Base-by-base conservation (phyloP, 2,888 invertebrate species). In the Pyralis farinalis region DNA sequence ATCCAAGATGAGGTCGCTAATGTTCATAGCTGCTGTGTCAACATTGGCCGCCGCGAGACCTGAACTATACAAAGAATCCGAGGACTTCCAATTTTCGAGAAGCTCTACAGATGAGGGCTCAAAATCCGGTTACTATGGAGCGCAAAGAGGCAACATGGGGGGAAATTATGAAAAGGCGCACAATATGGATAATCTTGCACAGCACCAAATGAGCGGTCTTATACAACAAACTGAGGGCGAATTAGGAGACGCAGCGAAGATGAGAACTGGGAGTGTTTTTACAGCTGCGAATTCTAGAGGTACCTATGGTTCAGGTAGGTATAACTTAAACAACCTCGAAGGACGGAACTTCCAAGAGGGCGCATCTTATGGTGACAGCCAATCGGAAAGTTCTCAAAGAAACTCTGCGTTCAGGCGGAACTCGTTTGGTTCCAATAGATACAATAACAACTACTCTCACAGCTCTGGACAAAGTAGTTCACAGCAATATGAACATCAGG, bases 131-230 rank as follows among this genome's bases (percentile, higher is more conserved):
- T 89, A 46, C 50, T 90, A 90, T 45, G 87, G 79, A 9, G 82
- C 90, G 7, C 89, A 89, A 46, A 70, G 87, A 53, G 90, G 90
- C n/a, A 90, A 90, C 46, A 81, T 87, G 86, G 89, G 89, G 9
- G 89, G 89, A 1, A 90, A 90, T 51, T 90, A 72, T 51, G 90
- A 90, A 65, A 70, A 68, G 21, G 80, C 90, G 3, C 89, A 89
- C 48, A 90, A 90, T 48, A 90, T 90, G 90, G 90, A 90, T 49
- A 44, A 53, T 0, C 51, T 84, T 30, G 90, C 90, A 8, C 88
- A 89, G 47, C 66, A 81, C 42, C 90, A 90, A 60, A 82, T 90
- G 85, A 77, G 87, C 37, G 79, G 80, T 7, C 64, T 84, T 1
- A 77, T 85, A 6, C 67, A 59, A 33, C 82, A 82, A 55, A 82